phyloP scores from a whole-genome alignment of 2,888 invertebrate species.

The Drosophila subsilvestris region DNA sequence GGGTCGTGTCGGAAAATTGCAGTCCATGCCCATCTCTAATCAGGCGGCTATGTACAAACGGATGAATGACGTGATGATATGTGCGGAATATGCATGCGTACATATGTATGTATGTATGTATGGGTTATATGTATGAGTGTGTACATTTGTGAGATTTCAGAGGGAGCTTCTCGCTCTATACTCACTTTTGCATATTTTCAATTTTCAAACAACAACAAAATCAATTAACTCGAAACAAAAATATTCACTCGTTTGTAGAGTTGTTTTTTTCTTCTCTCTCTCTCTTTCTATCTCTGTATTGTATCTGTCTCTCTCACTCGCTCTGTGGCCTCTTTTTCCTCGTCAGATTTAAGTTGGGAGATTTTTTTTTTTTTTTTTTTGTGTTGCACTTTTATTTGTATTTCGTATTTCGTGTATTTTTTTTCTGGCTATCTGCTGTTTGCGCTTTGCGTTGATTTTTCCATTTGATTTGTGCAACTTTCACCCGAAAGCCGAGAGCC shows the following conservation, averaged over 20 bases:
- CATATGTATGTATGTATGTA: conserved; percentile 7
- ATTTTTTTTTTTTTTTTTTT: conserved; percentile 9
- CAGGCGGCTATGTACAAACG: not conserved
- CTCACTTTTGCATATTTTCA: conserved; percentile 46
- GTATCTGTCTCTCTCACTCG: not conserved
- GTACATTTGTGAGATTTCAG: conserved; percentile 23
- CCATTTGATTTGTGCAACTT: conserved; percentile 67
- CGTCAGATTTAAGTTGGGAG: conserved; percentile 52
- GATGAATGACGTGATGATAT: conserved; percentile 10
- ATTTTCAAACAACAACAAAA: conserved; percentile 25
- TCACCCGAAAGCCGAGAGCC: conserved; percentile 47
- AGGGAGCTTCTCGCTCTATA: conserved; percentile 17
- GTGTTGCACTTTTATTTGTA: conserved; percentile 47
- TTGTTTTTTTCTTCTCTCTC: conserved; percentile 3
- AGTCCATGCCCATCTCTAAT: too few species aligned
- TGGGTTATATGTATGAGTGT: not conserved
- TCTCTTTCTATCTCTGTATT: conserved; percentile 3
- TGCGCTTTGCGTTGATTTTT: conserved; percentile 36
- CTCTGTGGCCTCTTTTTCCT: conserved; percentile 9
- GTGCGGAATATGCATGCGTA: not conserved
- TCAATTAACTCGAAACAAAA: conserved; percentile 24
- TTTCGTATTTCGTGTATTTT: conserved; percentile 47
- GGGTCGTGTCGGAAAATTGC: too few species aligned
- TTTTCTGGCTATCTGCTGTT: conserved; percentile 31
- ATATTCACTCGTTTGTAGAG: conserved; percentile 21